Evolutionary conservation across 1,140 invertebrate species (phyloP).

Genomic region (Colletes gigas): DNA sequence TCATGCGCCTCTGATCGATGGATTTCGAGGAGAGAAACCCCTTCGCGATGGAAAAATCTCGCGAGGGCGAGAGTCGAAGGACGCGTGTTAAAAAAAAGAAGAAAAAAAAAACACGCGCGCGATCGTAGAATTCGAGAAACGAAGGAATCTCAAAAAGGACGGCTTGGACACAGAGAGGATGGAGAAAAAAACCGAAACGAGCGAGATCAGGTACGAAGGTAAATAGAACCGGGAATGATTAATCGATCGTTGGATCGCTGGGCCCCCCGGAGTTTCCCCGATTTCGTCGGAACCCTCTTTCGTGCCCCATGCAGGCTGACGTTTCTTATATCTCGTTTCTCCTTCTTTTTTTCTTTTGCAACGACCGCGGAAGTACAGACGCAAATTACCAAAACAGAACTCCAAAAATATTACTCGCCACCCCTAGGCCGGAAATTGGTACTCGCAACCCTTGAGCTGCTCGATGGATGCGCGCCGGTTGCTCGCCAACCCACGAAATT

Average conservation of each 20-base stretch:
- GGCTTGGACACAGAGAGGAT: conserved; percentile 38
- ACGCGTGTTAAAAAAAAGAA: conserved; percentile 40
- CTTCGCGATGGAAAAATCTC: conserved; percentile 64
- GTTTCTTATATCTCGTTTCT: conserved; percentile 48
- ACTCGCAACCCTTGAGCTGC: conserved; percentile 52
- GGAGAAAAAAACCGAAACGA: conserved; percentile 39
- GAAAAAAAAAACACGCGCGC: conserved; percentile 43
- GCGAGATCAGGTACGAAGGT: conserved; percentile 66
- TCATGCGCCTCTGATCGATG: conserved; percentile 76
- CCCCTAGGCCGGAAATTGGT: conserved; percentile 13
- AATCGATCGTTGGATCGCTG: conserved; percentile 74
- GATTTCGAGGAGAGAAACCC: conserved; percentile 65
- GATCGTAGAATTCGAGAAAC: conserved; percentile 61
- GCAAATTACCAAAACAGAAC: conserved; percentile 66
- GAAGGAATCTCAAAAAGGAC: conserved; percentile 66
- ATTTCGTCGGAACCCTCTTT: conserved; percentile 52
- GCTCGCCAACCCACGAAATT: conserved; percentile 37
- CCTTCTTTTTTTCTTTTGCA: conserved; percentile 18
- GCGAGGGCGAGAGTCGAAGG: conserved; percentile 60
- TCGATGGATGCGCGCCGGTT: not conserved
- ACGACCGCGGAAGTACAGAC: conserved; percentile 40
- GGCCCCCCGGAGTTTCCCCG: conserved; percentile 60
- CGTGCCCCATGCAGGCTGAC: conserved; percentile 57
- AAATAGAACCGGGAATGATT: conserved; percentile 77
- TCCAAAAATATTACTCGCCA: conserved; percentile 16